These are phyloP conservation scores for Mya arenaria DNA, from an alignment of 1,140 invertebrate genomes.

Conservation along the genomic window DNA sequence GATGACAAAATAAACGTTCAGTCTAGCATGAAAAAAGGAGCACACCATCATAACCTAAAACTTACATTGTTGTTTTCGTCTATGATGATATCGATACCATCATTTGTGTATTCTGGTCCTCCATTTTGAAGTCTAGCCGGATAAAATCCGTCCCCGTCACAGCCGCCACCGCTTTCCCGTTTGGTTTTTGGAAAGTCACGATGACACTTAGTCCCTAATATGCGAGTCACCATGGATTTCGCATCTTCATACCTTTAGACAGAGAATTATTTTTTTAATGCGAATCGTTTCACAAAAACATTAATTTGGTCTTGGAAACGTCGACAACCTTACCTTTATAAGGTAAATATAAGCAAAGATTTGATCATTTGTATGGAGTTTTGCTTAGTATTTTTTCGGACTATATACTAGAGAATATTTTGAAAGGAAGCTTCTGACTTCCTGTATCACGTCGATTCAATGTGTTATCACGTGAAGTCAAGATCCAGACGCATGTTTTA, in stretches of 20 bases:
- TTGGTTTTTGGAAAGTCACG: constrained; percentile 51
- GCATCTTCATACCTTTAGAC: constrained; percentile 56
- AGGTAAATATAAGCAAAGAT: not conserved
- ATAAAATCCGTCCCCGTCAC: constrained; percentile 56
- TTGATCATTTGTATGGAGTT: not conserved
- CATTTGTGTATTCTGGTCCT: constrained; percentile 47
- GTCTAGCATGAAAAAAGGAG: not conserved
- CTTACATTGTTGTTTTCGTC: not conserved
- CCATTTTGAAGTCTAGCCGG: constrained; percentile 38
- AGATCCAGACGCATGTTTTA: no score
- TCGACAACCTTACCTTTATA: not conserved
- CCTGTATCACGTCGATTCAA: no score
- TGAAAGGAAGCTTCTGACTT: not conserved
- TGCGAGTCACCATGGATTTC: constrained; percentile 49
- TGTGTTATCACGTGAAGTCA: no score
- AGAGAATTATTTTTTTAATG: not conserved
- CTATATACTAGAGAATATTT: not conserved
- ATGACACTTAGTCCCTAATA: constrained; percentile 65
- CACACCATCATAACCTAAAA: no score
- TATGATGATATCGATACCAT: constrained; percentile 53
- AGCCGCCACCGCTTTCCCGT: constrained; percentile 36
- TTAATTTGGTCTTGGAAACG: not conserved
- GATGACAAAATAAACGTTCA: not conserved
- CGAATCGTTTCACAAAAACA: not conserved
- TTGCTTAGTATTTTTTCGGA: not conserved